phyloP scores from a whole-genome alignment of 1,140 invertebrate genomes.

The Elysia chlorotica region DNA sequence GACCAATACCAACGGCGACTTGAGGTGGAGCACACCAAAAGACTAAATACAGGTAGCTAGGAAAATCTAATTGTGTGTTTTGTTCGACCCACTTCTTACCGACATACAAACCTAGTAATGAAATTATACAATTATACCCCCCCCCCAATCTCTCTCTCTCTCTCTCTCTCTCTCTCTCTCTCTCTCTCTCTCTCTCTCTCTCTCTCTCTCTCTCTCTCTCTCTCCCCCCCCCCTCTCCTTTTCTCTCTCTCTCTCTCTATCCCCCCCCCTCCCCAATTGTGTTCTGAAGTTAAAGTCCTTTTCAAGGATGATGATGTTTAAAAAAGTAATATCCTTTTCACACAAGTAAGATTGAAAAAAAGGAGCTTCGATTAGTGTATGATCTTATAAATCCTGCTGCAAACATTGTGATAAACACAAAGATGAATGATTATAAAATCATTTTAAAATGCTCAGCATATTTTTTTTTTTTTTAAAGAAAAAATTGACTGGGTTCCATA shows the following conservation, averaged over 20 bases:
- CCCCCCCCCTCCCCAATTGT: background rate
- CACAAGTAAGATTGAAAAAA: too few relatives aligned
- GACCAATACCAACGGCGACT: constrained; percentile 33
- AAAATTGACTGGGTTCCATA: too few relatives aligned
- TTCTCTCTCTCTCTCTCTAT: constrained; percentile 1
- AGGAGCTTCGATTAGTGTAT: too few relatives aligned
- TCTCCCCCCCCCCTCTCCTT: background rate
- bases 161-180: background rate
- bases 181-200: background rate
- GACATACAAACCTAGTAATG: background rate
- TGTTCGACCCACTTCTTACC: background rate
- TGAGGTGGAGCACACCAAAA: constrained; percentile 22
- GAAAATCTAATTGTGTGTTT: background rate
- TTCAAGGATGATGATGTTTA: background rate
- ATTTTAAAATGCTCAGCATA: too few relatives aligned
- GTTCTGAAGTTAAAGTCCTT: background rate
- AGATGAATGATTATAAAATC: too few relatives aligned
- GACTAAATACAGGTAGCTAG: background rate
- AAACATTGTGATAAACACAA: too few relatives aligned
- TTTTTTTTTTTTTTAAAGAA: too few relatives aligned
- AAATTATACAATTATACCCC: background rate
- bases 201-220: background rate
- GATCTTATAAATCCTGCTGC: too few relatives aligned
- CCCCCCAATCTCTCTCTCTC: background rate
- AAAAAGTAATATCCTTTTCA: background rate